These are phyloP conservation scores for Pilophorus perplexus DNA, from an alignment of 2,888 invertebrate genomes.

Conservation along the genomic window DNA sequence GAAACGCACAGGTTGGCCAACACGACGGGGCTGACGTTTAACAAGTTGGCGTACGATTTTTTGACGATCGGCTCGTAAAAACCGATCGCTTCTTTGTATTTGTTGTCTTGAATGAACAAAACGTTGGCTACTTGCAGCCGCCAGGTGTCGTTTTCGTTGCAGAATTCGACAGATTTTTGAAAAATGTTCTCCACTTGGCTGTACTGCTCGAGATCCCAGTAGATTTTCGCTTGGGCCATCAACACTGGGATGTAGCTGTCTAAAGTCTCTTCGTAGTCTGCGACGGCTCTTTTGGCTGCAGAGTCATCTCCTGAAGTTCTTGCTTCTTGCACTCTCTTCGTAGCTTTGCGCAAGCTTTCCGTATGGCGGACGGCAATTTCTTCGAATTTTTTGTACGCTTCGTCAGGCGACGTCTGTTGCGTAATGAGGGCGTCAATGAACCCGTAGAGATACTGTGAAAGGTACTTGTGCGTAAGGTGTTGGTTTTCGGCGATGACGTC, in stretches of 20 bases:
- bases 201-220: slow-evolving; percentile 96
- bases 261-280: slow-evolving; percentile 85
- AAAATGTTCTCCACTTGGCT: slow-evolving; percentile 95
- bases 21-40: slow-evolving; percentile 95
- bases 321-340: slow-evolving; percentile 92
- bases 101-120: slow-evolving; percentile 98
- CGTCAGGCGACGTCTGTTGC: slow-evolving; percentile 93
- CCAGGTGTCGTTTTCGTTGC: slow-evolving; percentile 96
- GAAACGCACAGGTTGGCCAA: slow-evolving; percentile 97
- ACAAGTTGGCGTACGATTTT: slow-evolving; percentile 84
- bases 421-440: slow-evolving; percentile 95
- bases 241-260: slow-evolving; percentile 86
- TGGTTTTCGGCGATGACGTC: slow-evolving; percentile 97
- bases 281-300: slow-evolving; percentile 82
- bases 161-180: slow-evolving; percentile 95
- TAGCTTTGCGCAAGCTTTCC: slow-evolving; percentile 82
- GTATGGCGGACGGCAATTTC: slow-evolving; percentile 88
- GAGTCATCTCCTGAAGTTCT: slow-evolving; percentile 82
- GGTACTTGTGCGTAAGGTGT: slow-evolving; percentile 90
- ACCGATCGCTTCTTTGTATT: slow-evolving; percentile 95
- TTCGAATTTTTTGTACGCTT: slow-evolving; percentile 93
- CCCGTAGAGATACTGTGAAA: slow-evolving; percentile 88
- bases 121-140: slow-evolving; percentile 97
- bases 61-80: slow-evolving; percentile 98
- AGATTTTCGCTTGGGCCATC: slow-evolving; percentile 99